Evolutionary conservation across 2,888 invertebrate species (phyloP).

Genomic region (Liopterus haemorrhoidalis): DNA sequence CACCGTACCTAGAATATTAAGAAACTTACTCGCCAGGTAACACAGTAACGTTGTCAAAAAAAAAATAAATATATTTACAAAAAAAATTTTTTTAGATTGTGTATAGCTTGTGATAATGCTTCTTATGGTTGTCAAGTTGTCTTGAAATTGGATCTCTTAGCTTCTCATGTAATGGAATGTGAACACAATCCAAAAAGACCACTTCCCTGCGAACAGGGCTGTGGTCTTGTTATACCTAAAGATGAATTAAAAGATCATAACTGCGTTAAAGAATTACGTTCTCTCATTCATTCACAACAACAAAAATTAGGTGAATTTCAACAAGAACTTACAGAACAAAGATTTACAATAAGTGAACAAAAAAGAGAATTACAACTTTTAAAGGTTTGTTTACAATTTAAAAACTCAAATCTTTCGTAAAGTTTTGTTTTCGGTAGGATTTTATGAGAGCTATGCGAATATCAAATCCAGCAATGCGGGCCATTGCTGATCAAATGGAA

Average conservation of each 20-base stretch:
- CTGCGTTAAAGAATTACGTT: slow-evolving; percentile 82
- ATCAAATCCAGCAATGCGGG: slow-evolving; percentile 86
- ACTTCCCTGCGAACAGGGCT: slow-evolving; percentile 87
- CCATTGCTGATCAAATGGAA: slow-evolving; percentile 91
- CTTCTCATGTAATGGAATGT: slow-evolving; percentile 85
- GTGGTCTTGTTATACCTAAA: slow-evolving; percentile 90
- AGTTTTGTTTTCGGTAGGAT: slow-evolving; percentile 52
- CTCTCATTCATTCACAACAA: slow-evolving; percentile 78
- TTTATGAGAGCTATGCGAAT: slow-evolving; percentile 90
- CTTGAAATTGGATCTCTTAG: slow-evolving; percentile 79
- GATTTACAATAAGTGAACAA: slow-evolving; percentile 82
- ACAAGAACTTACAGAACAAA: slow-evolving; percentile 78
- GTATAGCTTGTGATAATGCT: slow-evolving; percentile 87
- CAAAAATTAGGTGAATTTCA: slow-evolving; percentile 81
- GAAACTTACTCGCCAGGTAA: slow-evolving; percentile 82
- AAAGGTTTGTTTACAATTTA: slow-evolving; percentile 53
- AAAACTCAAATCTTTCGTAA: neutral
- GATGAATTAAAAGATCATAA: slow-evolving; percentile 93
- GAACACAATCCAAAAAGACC: slow-evolving; percentile 92
- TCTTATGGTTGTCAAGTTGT: slow-evolving; percentile 78
- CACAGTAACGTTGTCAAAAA: slow-evolving; percentile 12
- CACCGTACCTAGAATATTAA: slow-evolving; percentile 87
- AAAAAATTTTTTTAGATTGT: slow-evolving; percentile 55
- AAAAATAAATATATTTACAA: slow-evolving; percentile 29
- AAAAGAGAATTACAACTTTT: slow-evolving; percentile 81